Conservation (phyloP, 2,797 vertebrate species). For the Prunella strophiata region DNA sequence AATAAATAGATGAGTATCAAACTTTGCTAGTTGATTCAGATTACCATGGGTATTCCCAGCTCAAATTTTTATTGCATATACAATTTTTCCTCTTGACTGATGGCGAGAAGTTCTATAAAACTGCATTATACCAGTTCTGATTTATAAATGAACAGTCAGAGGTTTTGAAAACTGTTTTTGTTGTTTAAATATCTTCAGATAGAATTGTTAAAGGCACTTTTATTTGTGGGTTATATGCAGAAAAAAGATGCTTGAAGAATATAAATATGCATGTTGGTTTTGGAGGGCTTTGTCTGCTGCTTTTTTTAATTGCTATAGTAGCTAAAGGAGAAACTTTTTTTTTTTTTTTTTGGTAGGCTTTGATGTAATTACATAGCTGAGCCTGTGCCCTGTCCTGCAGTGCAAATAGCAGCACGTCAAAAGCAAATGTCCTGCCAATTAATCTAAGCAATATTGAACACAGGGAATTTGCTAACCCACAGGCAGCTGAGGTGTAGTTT, state of each 20-base stretch:
- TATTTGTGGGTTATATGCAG: not conserved
- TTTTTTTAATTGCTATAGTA: not conserved
- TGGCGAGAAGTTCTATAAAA: not conserved
- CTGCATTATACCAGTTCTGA: not conserved
- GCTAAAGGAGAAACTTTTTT: not conserved
- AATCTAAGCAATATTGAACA: conserved; percentile 44
- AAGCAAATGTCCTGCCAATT: conserved; percentile 34
- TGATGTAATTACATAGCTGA: not conserved
- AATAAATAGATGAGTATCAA: not conserved
- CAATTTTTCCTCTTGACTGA: not conserved
- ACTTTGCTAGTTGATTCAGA: not conserved
- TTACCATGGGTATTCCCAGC: not conserved
- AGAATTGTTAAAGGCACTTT: not conserved
- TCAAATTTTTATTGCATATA: not conserved
- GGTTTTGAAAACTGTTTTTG: not conserved
- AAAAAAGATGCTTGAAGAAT: not conserved
- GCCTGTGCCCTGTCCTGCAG: not conserved
- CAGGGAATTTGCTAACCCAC: conserved; percentile 14
- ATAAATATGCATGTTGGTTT: not conserved
- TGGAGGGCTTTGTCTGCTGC: rapidly evolving
- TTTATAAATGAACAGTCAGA: not conserved
- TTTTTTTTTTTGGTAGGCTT: not conserved
- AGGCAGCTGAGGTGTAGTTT: conserved; percentile 4
- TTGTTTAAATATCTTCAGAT: not conserved
- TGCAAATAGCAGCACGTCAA: not conserved